phyloP scores from a whole-genome alignment of 2,113 vertebrate species.

The Prunella fulvescens region DNA sequence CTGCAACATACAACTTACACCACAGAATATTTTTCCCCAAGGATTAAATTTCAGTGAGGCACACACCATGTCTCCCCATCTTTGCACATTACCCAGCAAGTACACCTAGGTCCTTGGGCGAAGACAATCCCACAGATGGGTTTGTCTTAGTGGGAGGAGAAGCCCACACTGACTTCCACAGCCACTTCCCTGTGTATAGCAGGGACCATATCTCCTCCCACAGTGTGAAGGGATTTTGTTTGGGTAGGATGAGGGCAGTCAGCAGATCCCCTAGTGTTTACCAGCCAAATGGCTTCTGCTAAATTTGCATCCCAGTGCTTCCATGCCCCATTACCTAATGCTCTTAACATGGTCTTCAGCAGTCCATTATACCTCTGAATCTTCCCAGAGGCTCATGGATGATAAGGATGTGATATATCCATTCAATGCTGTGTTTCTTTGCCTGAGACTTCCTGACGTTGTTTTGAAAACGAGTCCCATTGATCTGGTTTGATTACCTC shows the following conservation, averaged over 20 bases:
- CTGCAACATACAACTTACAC: not conserved
- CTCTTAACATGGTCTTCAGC: not conserved
- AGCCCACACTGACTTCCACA: not conserved
- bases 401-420: not conserved
- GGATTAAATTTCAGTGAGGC: not conserved
- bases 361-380: not conserved
- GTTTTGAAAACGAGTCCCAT: not conserved
- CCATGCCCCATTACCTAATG: not conserved
- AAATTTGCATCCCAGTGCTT: not conserved
- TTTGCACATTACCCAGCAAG: not conserved
- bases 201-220: fast-evolving
- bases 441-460: not conserved
- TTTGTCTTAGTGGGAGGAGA: not conserved
- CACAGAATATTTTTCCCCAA: not conserved
- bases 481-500: not conserved
- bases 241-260: not conserved
- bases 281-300: not conserved
- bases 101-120: not conserved
- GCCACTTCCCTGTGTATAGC: not conserved
- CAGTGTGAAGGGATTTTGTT: not conserved
- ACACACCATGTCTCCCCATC: not conserved
- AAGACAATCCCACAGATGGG: not conserved
- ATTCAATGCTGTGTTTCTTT: not conserved
- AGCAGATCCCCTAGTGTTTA: not conserved
- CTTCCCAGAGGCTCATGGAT: not conserved